Evolutionary conservation across 2,797 vertebrate genomes (phyloP).

Genomic region (Syngnathus rostellatus): DNA sequence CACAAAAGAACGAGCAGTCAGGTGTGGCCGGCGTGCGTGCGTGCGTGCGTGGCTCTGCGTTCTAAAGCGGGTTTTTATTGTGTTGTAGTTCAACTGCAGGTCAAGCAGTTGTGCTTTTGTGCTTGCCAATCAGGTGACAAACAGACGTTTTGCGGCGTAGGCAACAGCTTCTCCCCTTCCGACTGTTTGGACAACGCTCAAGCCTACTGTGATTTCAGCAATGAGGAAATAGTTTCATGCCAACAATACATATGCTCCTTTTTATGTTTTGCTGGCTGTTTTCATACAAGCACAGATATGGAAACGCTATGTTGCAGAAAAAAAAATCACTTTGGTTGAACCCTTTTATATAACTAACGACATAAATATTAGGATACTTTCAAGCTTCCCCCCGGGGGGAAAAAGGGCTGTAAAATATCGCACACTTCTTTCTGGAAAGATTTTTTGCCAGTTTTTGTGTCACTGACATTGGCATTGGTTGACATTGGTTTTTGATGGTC

Average conservation of each 20-base stretch:
- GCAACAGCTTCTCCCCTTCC: conserved; percentile 1
- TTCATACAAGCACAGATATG: background rate
- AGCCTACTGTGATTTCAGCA: too few relatives aligned
- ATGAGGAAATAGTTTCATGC: background rate
- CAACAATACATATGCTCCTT: background rate
- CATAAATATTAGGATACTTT: background rate
- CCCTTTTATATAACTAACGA: background rate
- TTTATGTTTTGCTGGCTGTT: background rate
- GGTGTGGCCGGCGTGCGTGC: conserved; percentile 28
- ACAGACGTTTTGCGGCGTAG: background rate
- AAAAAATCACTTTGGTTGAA: background rate
- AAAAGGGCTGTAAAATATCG: background rate
- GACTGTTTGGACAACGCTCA: background rate
- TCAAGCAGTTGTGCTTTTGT: conserved; percentile 46
- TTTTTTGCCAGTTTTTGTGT: background rate
- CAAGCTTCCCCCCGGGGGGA: background rate
- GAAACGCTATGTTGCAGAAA: too few relatives aligned
- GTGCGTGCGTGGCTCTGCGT: conserved; percentile 15
- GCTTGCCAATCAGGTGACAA: conserved; percentile 27
- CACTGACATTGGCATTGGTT: background rate
- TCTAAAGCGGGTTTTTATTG: conserved; percentile 49
- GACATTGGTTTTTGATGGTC: background rate
- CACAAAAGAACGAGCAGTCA: conserved; percentile 43
- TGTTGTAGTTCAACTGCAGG: conserved; percentile 51
- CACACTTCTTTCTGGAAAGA: background rate